phyloP scores from a whole-genome alignment of 2,113 vertebrate genomes.

The zebrafish (Danio rerio) region GRCz12tu NC_133179.1:20940501-20941000 shows the following conservation, averaged over 20 bases:
- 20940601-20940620: neutral
- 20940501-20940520: neutral
- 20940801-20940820: conserved; percentile 27
- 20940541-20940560: neutral
- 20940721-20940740: conserved; percentile 24
- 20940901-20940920: neutral
- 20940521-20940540: neutral
- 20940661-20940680: conserved; percentile 1
- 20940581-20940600: neutral
- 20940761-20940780: conserved; percentile 20
- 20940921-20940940: neutral
- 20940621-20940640: neutral
- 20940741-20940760: conserved; percentile 18
- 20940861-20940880: neutral
- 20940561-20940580: neutral
- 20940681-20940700: neutral
- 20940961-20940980: too few relatives aligned
- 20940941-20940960: too few relatives aligned
- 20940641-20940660: neutral
- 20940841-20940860: conserved; percentile 4
- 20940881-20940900: neutral
- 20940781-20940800: conserved; percentile 21
- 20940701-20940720: neutral
- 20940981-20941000: too few relatives aligned
- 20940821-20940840: conserved; percentile 16